A percentile compares a stretch with the other conserved stretches of the same genome.
These are phyloP conservation scores for Sorex fumeus DNA, from an alignment of 2,113 vertebrate species.

Conservation along the genomic window DNA sequence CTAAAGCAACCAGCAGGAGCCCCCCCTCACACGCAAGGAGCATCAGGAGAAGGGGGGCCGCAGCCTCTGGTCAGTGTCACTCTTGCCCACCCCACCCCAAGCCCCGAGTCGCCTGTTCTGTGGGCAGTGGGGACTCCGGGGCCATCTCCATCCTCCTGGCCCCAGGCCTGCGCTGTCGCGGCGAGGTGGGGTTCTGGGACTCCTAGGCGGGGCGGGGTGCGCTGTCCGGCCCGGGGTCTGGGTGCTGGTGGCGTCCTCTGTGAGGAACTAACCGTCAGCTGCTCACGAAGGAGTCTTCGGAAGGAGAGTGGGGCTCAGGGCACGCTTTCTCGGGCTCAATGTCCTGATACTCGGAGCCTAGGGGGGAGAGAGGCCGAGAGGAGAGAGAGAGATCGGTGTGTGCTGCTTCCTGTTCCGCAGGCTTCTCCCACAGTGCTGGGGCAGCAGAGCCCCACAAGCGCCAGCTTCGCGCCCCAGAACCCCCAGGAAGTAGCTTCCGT, in stretches of 20 bases:
- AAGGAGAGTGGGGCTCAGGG: conserved; percentile 74
- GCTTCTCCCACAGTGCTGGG: neutral
- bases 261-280: conserved; percentile 73
- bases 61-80: neutral
- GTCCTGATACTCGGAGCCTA: conserved; percentile 76
- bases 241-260: conserved; percentile 58
- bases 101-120: neutral
- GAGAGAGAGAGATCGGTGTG: conserved; percentile 82
- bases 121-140: neutral
- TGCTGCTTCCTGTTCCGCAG: conserved; percentile 59
- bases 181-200: conserved; percentile 57
- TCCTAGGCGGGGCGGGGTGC: neutral
- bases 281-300: conserved; percentile 81
- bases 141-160: conserved; percentile 62
- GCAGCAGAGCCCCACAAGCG: neutral
- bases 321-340: conserved; percentile 79
- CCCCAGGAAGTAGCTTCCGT: neutral
- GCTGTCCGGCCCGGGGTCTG: neutral
- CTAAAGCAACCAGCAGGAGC: conserved; percentile 37
- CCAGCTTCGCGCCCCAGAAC: neutral
- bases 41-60: neutral
- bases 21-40: neutral
- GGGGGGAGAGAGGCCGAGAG: conserved; percentile 77
- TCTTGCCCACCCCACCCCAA: neutral
- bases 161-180: conserved; percentile 67